Evolutionary conservation across 1,140 invertebrate species (phyloP), one percentile per base, ranked within the genome.

Genomic region (Vollenhovia emeryi): DNA sequence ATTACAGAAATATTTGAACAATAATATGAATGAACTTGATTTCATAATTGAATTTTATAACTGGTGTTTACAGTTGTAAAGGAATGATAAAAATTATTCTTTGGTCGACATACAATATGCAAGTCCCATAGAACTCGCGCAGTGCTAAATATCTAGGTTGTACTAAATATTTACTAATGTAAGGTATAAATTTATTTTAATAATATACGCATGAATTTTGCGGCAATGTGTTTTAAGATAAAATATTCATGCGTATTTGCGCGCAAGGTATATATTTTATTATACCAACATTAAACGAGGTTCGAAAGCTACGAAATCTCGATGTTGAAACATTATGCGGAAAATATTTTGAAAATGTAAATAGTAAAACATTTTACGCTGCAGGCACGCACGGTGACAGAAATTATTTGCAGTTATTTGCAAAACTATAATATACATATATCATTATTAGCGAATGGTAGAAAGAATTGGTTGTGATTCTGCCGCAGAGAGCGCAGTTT

Each of bases 221-320:
- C n/a, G 30, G 30, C 13, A 73, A 75, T 1, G 24, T 43, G 24
- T 76, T 62, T 76, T 62, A 62, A 76, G 21, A 76, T 76, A 76
- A 76, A 75, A 76, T 76, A 76, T 62, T 76, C 36, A 62, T 48
- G 9, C 21, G 36, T 59, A 75, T 60, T 75, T 75, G 73, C 73
- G 15, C 27, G 36, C 52, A 40, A 43, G 1, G 18, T 75, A 40
- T 45, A 15, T 15, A 76, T 76, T 30, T 45, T 18, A 60, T 76
- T 60, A 27, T 27, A 15, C 9, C 71, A 27, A 27, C 18, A 43
- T 57, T 75, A 79, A 79, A 79, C 7, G 11, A 73, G 36, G n/a
- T 52, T 36, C 0, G n/a, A 68, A 68, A 79, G 6, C 7, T 21
- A 68, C 27, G n/a, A 50, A 79, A 80, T 7, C 21, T 69, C 33